Evolutionary conservation across 2,113 vertebrate species (phyloP), one percentile per base, ranked within the genome.

Genomic region (Macrotus californicus): DNA sequence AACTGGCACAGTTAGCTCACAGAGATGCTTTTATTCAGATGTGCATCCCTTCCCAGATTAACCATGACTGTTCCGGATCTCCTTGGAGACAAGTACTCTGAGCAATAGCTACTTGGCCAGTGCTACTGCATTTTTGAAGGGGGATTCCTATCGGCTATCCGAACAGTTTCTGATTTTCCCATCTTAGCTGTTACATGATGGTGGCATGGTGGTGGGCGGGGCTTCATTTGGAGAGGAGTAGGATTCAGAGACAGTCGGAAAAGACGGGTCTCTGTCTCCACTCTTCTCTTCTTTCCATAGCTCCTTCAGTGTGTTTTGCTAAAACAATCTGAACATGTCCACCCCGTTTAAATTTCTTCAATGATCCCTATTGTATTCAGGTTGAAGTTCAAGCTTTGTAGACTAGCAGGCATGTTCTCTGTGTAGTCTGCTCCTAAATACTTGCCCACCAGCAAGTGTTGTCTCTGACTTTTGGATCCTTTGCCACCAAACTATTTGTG

Each of bases 1-100:
- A 19, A 3, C 87, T 94, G 92, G 91, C 70, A 96, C 43, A 94
- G 90, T 85, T 92, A 96, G 92, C 84, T 91, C 84, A 61, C 75
- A 39, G 26, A 82, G 67, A 43, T 91, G n/a, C 69, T 48, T 85
- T 29, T 77, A 94, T 91, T 75, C 89, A 89, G 56, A 95, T 85
- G 12, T 21, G 26, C 41, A 77, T 39, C 0, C 3, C 80, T 94
- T 39, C 43, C 12, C 81, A 85, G 10, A 7, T 83, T 94, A 97
- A 96, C 76, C 56, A 16, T 95, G 50, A 24, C 92, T 76, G 2
- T 36, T 6, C 67, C 46, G 2, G 66, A 1, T 93, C 7, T 96
- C 96, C 80, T 22, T 66, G 9, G 31, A 0, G 6, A 43, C 50
- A 36, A 67, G 29, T 1, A 19, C 73, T 54, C 24, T 22, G 5